Base-by-base conservation (phyloP, 2,888 invertebrate genomes). In the Ryuthela nishihirai region DNA sequence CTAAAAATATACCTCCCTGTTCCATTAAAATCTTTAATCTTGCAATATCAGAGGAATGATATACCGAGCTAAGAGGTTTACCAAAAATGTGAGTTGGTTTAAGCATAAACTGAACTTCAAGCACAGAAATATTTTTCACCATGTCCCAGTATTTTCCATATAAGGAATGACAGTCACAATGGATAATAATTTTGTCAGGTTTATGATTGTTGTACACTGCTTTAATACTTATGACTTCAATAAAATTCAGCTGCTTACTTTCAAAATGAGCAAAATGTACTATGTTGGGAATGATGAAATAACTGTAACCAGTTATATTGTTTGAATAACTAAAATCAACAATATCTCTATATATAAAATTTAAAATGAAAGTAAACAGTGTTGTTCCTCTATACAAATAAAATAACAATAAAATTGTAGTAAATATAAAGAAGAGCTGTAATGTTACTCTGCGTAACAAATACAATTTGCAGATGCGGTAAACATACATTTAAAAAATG, bases 1-100 rank as follows among this genome's bases (percentile, higher is more conserved):
- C 75, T 23, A 75, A 63, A 54, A 71, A 74, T 38, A 75, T 73
- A 4, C 75, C 75, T 15, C 75, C 75, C 58, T 68, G 68, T 47
- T 68, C 53, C 66, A 68, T 69, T 15, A 75, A 66, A 10, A 75
- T 64, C 29, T 68, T 64, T 5, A 75, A 67, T 18, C 75, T 63
- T 18, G 73, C 71, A 4, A 76, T 68, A 65, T 76, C 75, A 4
- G 73, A 70, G 7, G 71, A 68, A 54, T 76, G 76, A 53, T 71
- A 74, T 1, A 73, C 67, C 4, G 72, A 72, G 53, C 71, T 72
- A 17, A 76, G 55, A 12, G 65, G 66, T 52, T 72, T 71, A n/a
- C 73, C 75, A 65, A 70, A 76, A n/a, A 75, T 72, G 54, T 72
- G 71, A 17, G 69, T 71, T 1, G 76, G 75, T 48, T 58, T 59